Conservation (phyloP, 1,140 invertebrate genomes). For the Meloidogyne exigua region DNA sequence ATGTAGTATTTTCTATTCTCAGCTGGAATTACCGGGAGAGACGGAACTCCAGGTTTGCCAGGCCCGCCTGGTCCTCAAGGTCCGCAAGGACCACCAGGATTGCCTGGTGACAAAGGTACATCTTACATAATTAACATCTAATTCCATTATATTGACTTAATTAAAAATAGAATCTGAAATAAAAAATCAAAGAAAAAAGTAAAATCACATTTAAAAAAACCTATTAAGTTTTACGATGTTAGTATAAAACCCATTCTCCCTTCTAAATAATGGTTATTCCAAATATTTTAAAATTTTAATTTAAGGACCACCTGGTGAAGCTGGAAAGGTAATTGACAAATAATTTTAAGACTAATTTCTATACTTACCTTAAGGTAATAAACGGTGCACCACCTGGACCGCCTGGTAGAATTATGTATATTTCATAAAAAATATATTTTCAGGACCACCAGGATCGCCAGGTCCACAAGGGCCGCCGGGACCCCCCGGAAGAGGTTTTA, state of each 20-base stretch:
- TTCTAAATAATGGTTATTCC: too few species aligned
- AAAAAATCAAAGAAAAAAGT: too few species aligned
- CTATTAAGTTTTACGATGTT: too few species aligned
- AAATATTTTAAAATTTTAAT: too few species aligned
- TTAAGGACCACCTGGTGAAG: conserved; percentile 54
- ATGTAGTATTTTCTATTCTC: neutral
- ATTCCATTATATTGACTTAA: too few species aligned
- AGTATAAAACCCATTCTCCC: too few species aligned
- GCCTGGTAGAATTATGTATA: conserved; percentile 48
- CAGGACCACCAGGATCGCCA: conserved; percentile 42
- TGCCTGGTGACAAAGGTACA: conserved; percentile 49
- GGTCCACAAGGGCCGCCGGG: conserved; percentile 46
- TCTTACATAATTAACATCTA: too few species aligned
- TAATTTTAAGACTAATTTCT: neutral
- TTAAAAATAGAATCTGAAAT: too few species aligned
- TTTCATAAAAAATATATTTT: neutral
- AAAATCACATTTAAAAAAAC: too few species aligned
- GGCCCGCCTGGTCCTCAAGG: conserved; percentile 59
- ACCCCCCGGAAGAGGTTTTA: conserved; percentile 2
- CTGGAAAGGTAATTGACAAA: conserved; percentile 28
- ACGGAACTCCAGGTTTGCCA: conserved; percentile 56
- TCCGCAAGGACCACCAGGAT: conserved; percentile 60
- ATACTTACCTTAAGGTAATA: conserved; percentile 44
- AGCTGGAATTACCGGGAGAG: conserved; percentile 56
- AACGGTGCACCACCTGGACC: conserved; percentile 63